Base-by-base conservation (phyloP, 2,888 invertebrate species). In the Pinctada fucata region DNA sequence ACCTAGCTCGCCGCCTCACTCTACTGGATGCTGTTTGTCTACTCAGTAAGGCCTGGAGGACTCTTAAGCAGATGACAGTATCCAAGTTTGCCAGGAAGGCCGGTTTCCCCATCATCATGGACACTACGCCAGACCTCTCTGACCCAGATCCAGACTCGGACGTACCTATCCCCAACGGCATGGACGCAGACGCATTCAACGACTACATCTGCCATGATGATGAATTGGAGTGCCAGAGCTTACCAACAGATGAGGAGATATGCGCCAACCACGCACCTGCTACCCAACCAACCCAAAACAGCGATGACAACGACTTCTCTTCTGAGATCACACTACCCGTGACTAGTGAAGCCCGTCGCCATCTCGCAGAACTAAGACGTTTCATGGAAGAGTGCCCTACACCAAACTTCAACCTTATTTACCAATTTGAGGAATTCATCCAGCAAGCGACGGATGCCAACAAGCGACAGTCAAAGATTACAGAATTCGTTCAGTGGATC, bases 51-150 rank as follows among this genome's bases (percentile, higher is more conserved):
- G 75, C 78, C 3, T 79, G 76, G 78, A 76, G 67, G 16, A 49
- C 71, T 1, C 76, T 79, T 5, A 76, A 50, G 6, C 50, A 49
- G 5, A 6, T 31, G 13, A 81, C 73, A 0, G 76, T 79, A 2
- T 16, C n/a, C 1, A 81, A 81, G 66, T 81, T 73, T 13, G 76
- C 69, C 58, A 10, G 48, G 16, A 76, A 81, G 71, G 76, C 78
- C 58, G 81, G 76, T 8, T 79, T 78, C 66, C 63, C 31, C 1
- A 1, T 31, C 31, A 31, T 31, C 31, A 31, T 31, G 31, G 31
- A 31, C 31, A 6, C 51, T 8, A 72, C 10, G 6, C 58, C 51
- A 3, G 3, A 10, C 13, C 5, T 2, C 3, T 16, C 16, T 13
- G 72, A 31, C 13, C 13, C 48, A 48, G 65, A 63, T 5, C 45